Evolutionary conservation across 2,113 vertebrate species (phyloP).

Genomic region (Cyanistes caeruleus): DNA sequence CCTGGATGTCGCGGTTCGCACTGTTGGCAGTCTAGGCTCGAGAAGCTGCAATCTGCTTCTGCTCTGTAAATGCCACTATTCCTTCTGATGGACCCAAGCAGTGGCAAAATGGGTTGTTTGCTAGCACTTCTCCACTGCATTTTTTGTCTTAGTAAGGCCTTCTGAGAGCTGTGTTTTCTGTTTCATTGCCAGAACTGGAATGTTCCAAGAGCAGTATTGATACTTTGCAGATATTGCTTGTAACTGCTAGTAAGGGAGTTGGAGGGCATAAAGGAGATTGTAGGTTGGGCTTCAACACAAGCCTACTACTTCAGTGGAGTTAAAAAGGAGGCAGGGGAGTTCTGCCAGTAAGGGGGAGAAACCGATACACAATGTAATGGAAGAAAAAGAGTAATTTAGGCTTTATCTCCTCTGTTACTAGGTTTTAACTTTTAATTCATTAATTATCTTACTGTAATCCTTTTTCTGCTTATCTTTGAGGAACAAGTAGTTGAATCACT

Average conservation of each 20-base stretch:
- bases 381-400: background rate
- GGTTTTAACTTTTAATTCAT: background rate
- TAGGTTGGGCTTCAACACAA: background rate
- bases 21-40: fast-evolving
- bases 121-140: background rate
- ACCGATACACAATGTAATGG: background rate
- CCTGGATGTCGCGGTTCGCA: fast-evolving
- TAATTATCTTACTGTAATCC: background rate
- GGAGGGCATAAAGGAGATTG: background rate
- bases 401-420: background rate
- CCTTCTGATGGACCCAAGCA: background rate
- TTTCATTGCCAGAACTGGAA: background rate
- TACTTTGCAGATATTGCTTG: background rate
- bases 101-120: background rate
- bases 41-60: background rate
- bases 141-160: background rate
- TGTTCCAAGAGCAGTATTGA: background rate
- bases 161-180: background rate
- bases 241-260: background rate
- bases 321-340: background rate
- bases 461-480: background rate
- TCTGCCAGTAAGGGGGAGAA: background rate
- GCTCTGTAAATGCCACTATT: background rate
- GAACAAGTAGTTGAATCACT: background rate
- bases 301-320: background rate